These are phyloP conservation scores for Garrulus glandarius DNA, from an alignment of 2,797 vertebrate genomes.

Conservation along the genomic window DNA sequence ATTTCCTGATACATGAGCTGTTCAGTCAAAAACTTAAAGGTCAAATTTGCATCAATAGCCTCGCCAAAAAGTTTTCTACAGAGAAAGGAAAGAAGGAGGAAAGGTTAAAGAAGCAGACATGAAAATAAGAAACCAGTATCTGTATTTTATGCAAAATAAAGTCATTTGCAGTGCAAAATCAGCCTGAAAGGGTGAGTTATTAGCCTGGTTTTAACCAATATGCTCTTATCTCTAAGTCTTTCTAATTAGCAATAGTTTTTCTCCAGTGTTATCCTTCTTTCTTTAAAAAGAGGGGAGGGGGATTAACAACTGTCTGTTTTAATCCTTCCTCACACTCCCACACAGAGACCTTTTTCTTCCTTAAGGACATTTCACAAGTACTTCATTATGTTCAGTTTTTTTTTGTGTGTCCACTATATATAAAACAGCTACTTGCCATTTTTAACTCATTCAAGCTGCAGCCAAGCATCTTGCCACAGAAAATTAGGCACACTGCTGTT, in stretches of 20 bases:
- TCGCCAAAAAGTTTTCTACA: conserved; percentile 23
- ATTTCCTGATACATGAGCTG: conserved; percentile 45
- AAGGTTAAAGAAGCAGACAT: neutral
- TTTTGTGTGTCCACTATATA: neutral
- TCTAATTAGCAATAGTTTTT: neutral
- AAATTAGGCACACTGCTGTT: neutral
- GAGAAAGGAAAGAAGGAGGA: neutral
- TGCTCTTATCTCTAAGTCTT: neutral
- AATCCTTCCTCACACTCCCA: conserved; percentile 44
- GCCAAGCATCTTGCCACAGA: conserved; percentile 7
- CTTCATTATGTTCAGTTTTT: neutral
- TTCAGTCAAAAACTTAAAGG: conserved; percentile 56
- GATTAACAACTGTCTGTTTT: neutral
- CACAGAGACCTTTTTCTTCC: conserved; percentile 5
- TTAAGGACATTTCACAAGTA: neutral
- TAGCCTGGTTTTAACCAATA: neutral
- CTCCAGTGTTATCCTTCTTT: neutral
- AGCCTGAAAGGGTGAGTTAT: neutral
- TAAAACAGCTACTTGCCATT: conserved; percentile 36
- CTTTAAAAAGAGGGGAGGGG: neutral
- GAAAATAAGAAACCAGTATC: neutral
- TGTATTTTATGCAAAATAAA: neutral
- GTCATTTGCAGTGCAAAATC: neutral
- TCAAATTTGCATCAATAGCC: conserved; percentile 59
- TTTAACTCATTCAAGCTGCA: conserved; percentile 18